phyloP scores from a whole-genome alignment of 1,140 invertebrate genomes.

The Drosophila funebris region DNA sequence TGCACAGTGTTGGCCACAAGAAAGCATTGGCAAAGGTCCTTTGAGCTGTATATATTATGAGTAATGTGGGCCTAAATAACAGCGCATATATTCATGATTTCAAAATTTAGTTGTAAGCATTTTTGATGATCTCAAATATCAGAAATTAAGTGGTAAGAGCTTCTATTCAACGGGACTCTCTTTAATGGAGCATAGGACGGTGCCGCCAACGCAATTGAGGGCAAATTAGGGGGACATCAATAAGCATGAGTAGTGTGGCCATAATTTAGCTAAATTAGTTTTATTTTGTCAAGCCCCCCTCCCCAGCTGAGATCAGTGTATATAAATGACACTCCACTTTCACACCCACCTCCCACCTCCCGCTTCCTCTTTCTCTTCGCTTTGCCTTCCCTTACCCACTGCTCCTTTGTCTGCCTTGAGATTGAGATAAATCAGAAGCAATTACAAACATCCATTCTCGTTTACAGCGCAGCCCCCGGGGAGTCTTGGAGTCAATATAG shows the following conservation, averaged over 20 bases:
- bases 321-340: constrained; percentile 62
- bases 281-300: constrained; percentile 59
- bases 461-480: constrained; percentile 35
- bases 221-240: constrained; percentile 59
- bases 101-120: constrained; percentile 27
- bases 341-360: constrained; percentile 1
- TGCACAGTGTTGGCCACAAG: constrained; percentile 33
- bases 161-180: background rate
- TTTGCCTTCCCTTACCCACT: background rate
- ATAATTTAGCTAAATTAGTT: constrained; percentile 77
- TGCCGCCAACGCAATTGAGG: background rate
- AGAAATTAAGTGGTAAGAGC: background rate
- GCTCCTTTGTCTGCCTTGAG: constrained; percentile 46
- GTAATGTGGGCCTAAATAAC: background rate
- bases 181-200: background rate
- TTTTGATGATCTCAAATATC: constrained; percentile 14
- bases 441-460: constrained; percentile 74
- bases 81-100: constrained; percentile 56
- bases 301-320: constrained; percentile 58
- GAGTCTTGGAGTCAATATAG: constrained; percentile 6
- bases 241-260: constrained; percentile 48
- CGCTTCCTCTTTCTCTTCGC: background rate
- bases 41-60: constrained; percentile 34
- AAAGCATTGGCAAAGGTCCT: constrained; percentile 14
- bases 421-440: constrained; percentile 79